These are phyloP conservation scores for Misgurnus anguillicaudatus DNA, from an alignment of 2,113 vertebrate species.

Conservation along the genomic window DNA sequence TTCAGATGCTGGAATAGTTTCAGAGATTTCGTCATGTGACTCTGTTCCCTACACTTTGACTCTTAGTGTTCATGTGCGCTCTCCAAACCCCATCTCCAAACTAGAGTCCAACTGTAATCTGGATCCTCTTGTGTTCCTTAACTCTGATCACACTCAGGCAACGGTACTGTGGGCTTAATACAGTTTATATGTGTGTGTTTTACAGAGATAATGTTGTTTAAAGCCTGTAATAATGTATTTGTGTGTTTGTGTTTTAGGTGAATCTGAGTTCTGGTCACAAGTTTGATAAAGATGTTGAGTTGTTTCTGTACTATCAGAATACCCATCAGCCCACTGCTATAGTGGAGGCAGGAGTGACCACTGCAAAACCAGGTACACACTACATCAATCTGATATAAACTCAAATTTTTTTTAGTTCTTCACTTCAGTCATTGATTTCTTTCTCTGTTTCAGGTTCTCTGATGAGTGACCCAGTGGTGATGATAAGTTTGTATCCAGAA, in stretches of 20 bases:
- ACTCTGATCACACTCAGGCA: conserved; percentile 69
- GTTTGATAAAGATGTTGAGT: conserved; percentile 78
- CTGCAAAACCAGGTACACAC: conserved; percentile 63
- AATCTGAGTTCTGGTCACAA: conserved; percentile 77
- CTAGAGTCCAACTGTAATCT: conserved; percentile 77
- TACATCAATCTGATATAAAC: too few species aligned
- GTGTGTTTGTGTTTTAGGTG: conserved; percentile 62
- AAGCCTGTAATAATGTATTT: neutral
- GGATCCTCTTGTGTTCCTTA: conserved; percentile 68
- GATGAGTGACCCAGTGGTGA: conserved; percentile 76
- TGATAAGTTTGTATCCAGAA: conserved; percentile 83
- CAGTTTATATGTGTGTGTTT: neutral
- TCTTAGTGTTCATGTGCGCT: conserved; percentile 68
- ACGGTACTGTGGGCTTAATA: conserved; percentile 61
- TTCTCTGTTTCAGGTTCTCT: conserved; percentile 67
- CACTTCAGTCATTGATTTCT: neutral
- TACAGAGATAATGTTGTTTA: neutral
- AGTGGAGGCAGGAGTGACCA: conserved; percentile 71
- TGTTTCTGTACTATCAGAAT: conserved; percentile 78
- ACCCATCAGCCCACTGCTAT: conserved; percentile 73
- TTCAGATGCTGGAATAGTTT: conserved; percentile 40
- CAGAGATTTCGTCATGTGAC: conserved; percentile 62
- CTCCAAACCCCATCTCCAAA: conserved; percentile 71
- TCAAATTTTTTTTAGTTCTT: too few species aligned
- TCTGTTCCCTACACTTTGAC: conserved; percentile 76